phyloP scores from a whole-genome alignment of 2,113 vertebrate species.

The Bungarus multicinctus region DNA sequence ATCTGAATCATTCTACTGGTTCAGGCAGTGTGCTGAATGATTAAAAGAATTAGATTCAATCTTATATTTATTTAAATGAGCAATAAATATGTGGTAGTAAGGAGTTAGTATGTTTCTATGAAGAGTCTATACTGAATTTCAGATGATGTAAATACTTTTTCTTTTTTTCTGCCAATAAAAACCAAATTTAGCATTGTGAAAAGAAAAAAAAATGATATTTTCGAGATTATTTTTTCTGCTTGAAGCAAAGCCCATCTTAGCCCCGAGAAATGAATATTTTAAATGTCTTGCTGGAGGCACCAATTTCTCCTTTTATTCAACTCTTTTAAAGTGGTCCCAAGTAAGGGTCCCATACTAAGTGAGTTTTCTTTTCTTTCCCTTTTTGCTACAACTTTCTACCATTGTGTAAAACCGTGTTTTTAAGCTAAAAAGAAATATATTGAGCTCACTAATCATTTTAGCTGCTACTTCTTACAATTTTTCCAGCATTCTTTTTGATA shows the following conservation, averaged over 20 bases:
- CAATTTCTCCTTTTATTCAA: background rate
- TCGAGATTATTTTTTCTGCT: background rate
- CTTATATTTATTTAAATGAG: background rate
- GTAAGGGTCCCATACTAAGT: background rate
- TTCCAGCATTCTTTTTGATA: background rate
- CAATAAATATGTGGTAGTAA: background rate
- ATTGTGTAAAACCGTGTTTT: background rate
- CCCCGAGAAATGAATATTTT: background rate
- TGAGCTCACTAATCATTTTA: background rate
- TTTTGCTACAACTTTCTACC: background rate
- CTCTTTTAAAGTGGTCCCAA: background rate
- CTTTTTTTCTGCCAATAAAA: background rate
- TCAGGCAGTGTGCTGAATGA: background rate
- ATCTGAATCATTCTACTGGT: background rate
- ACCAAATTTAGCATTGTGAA: background rate
- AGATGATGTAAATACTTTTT: background rate
- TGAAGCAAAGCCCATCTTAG: background rate
- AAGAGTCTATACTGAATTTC: background rate
- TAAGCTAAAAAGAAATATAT: background rate
- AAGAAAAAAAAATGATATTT: background rate
- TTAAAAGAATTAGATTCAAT: background rate
- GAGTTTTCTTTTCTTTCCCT: background rate
- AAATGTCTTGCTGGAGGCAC: background rate
- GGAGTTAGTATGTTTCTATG: background rate
- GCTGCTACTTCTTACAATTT: background rate